phyloP scores from a whole-genome alignment of 2,113 vertebrate species.

The Ellobius talpinus region DNA sequence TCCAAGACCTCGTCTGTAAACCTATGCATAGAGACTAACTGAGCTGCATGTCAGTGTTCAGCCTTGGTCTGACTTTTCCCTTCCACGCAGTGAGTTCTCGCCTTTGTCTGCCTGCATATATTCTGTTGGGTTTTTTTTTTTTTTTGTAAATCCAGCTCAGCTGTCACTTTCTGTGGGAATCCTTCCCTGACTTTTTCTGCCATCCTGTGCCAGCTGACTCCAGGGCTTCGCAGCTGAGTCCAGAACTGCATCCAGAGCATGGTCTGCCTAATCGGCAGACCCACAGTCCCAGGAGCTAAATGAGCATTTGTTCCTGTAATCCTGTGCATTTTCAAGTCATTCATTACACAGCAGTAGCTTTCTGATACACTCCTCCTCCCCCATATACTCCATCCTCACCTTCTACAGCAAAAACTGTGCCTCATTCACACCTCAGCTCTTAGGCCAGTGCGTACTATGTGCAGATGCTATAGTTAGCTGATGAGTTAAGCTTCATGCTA shows the following conservation, averaged over 20 bases:
- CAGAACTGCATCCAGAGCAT: not conserved
- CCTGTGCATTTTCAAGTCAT: not conserved
- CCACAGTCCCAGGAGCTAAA: not conserved
- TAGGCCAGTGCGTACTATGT: not conserved
- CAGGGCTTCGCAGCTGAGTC: not conserved
- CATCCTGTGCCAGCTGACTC: not conserved
- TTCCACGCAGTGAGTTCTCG: not conserved
- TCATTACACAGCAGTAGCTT: constrained; percentile 43
- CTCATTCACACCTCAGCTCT: not conserved
- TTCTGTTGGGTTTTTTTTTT: not conserved
- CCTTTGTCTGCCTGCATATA: not conserved
- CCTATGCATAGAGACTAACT: not conserved
- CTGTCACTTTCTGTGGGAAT: not conserved
- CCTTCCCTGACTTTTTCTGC: not conserved
- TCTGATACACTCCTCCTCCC: not conserved
- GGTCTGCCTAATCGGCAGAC: not conserved
- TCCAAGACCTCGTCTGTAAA: not conserved
- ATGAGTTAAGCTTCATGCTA: constrained; percentile 14
- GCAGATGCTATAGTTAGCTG: not conserved
- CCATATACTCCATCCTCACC: not conserved
- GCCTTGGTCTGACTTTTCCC: not conserved
- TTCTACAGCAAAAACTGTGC: not conserved
- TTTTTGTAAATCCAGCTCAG: constrained; percentile 3
- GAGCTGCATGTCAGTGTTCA: not conserved
- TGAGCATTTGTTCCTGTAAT: not conserved